These are phyloP conservation scores for human DNA, from an alignment of 2,113 vertebrate genomes.

Conservation along the genomic window GRCh38 chr1:50501001-50501500, in stretches of 20 bases:
- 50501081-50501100: background rate
- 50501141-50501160: background rate
- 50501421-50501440: too few relatives aligned
- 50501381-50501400: too few relatives aligned
- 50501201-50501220: background rate
- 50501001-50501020: constrained; percentile 56
- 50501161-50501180: background rate
- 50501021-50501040: constrained; percentile 60
- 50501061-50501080: constrained; percentile 67
- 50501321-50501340: background rate
- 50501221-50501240: background rate
- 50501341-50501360: background rate
- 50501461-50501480: too few relatives aligned
- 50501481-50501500: too few relatives aligned
- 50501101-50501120: background rate
- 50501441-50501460: too few relatives aligned
- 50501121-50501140: constrained; percentile 21
- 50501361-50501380: background rate
- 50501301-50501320: background rate
- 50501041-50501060: constrained; percentile 26
- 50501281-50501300: background rate
- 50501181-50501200: constrained; percentile 4
- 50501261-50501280: background rate
- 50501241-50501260: background rate
- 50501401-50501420: too few relatives aligned